Conservation (phyloP, 2,113 vertebrate genomes). For the Boulengeromyrus knoepffleri region DNA sequence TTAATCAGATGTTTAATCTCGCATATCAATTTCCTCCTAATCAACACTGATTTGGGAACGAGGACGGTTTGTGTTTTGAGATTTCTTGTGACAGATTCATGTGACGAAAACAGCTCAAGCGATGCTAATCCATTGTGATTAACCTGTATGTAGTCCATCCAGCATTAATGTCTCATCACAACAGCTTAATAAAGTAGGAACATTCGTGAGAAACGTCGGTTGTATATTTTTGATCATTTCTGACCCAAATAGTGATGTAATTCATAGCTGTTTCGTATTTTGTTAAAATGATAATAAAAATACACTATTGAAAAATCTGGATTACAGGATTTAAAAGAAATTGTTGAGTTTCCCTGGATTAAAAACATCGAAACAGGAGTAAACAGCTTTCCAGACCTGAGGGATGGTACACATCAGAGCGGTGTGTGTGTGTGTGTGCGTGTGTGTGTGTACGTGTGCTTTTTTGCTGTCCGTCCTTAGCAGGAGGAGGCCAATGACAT, state of each 20-base stretch:
- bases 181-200: neutral
- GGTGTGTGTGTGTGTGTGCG: neutral
- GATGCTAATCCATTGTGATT: neutral
- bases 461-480: neutral
- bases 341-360: constrained; percentile 45
- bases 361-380: constrained; percentile 33
- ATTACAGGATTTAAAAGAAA: constrained; percentile 57
- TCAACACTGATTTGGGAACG: neutral
- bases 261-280: constrained; percentile 44
- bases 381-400: neutral
- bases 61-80: neutral
- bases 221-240: constrained; percentile 36
- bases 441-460: neutral
- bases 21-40: neutral
- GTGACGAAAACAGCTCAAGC: neutral
- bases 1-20: neutral
- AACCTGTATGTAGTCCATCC: neutral
- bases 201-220: neutral
- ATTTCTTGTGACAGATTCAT: neutral
- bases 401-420: neutral
- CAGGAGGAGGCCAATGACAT: neutral
- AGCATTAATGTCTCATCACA: neutral
- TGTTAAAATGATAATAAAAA: constrained; percentile 44
- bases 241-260: constrained; percentile 49
- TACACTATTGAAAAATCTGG: constrained; percentile 47